Evolutionary conservation across 2,888 invertebrate genomes (phyloP).

Genomic region (Sipha maydis): DNA sequence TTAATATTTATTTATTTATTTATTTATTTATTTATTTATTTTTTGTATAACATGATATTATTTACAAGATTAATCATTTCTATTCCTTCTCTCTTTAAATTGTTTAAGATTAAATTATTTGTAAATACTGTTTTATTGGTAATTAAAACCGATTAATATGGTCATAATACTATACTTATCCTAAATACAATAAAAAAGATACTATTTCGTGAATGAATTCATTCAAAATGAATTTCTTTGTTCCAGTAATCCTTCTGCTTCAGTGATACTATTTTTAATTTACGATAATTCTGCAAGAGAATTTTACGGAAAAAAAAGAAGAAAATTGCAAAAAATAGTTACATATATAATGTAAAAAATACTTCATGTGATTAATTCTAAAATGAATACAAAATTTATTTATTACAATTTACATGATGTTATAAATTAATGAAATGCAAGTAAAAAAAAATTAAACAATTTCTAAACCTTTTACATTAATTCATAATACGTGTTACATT

Average conservation of each 20-base stretch:
- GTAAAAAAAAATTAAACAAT: background rate
- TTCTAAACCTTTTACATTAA: too few relatives aligned
- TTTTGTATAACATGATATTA: too few relatives aligned
- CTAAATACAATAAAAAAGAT: background rate
- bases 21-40: too few relatives aligned
- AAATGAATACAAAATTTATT: background rate
- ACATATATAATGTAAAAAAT: background rate
- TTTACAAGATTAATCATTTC: too few relatives aligned
- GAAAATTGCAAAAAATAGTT: background rate
- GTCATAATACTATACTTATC: background rate
- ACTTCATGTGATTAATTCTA: background rate
- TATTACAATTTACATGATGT: background rate
- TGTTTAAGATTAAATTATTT: too few relatives aligned
- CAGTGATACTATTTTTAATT: slow-evolving; percentile 19
- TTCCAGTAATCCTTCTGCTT: slow-evolving; percentile 10
- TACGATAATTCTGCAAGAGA: background rate
- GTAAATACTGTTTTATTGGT: background rate
- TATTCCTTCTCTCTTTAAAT: too few relatives aligned
- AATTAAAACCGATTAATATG: background rate
- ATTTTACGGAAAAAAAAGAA: background rate
- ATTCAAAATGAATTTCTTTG: slow-evolving; percentile 5
- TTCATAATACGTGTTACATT: too few relatives aligned
- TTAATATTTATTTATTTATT: too few relatives aligned
- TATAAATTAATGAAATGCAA: background rate
- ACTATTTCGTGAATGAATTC: slow-evolving; percentile 4